These are phyloP conservation scores for Agrotis segetum DNA, from an alignment of 2,888 invertebrate species.

Conservation along the genomic window DNA sequence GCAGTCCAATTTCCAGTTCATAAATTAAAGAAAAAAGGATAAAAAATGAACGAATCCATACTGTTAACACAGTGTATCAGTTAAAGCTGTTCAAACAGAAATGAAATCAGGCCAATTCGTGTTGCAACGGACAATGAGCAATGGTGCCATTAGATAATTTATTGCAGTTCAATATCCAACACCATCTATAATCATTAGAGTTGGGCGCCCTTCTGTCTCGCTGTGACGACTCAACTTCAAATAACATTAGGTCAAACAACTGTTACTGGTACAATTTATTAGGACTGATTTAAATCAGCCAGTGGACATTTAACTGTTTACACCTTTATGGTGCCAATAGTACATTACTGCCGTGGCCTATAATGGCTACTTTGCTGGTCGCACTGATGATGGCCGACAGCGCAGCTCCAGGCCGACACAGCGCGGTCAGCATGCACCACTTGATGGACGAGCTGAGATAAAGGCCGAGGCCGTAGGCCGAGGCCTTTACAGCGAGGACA, in stretches of 20 bases:
- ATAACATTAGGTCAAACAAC: conserved; percentile 54
- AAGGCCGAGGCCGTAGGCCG: too few species aligned
- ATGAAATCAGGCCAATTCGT: conserved; percentile 32
- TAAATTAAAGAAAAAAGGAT: not conserved
- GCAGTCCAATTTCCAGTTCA: not conserved
- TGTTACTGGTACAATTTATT: conserved; percentile 36
- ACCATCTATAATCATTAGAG: conserved; percentile 79
- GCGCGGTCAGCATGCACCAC: too few species aligned
- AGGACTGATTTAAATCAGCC: not conserved
- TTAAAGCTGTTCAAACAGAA: conserved; percentile 24
- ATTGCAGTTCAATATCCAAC: conserved; percentile 75
- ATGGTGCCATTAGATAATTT: conserved; percentile 65
- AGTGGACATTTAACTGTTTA: conserved; percentile 6
- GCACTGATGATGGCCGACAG: too few species aligned
- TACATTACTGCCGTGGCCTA: too few species aligned
- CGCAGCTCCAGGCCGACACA: too few species aligned
- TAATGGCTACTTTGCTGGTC: too few species aligned
- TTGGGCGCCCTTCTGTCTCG: conserved; percentile 68
- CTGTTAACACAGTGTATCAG: conserved; percentile 7
- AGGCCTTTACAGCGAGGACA: too few species aligned
- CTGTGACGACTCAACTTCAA: conserved; percentile 61
- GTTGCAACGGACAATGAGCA: conserved; percentile 52
- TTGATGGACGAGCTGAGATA: too few species aligned
- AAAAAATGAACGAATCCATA: not conserved
- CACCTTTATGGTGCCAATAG: not conserved